Base-by-base conservation (phyloP, 2,888 invertebrate genomes). In the Spilarctia lutea region DNA sequence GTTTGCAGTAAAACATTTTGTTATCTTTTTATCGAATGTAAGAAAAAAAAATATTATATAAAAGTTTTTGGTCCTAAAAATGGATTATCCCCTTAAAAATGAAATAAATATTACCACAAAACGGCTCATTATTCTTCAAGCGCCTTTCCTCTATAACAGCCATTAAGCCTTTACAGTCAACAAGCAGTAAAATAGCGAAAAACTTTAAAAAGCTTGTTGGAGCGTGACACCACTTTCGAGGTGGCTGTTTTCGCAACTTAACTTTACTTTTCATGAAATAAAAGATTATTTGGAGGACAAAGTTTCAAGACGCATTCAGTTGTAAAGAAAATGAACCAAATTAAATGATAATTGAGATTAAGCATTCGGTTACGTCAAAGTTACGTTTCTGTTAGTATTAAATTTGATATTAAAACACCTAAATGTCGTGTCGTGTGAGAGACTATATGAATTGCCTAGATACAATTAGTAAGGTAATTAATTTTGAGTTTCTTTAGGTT, bases 161-260 rank as follows among this genome's bases (percentile, higher is more conserved):
- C 48, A 33, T 74, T 52, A 70, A 70, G 65, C 65, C 45, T 68
- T 60, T 63, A 42, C 7, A 68, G 63, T 48, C 65, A 73, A 69
- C 73, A 65, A 45, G 52, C 74, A 70, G 56, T 48, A 56, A 74
- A 63, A 74, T 68, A 73, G 67, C 68, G 67, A 39, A 65, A 52
- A 73, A 69, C 69, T 69, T 65, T 30, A 42, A 65, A 65, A 74
- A 65, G 39, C 70, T 66, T 70, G 69, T 70, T 69, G 56, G 30
- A 65, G 65, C 70, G 52, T 68, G 52, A 65, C 74, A 48, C 60
- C 73, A 67, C 73, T 65, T 65, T 33, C 24, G 24, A 18, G 42
- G 30, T 56, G 30, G 7, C 30, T 8, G 24, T 35, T 65, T 27
- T 18, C 56, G 30, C 30, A 30, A 60, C 56, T 48, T 65, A 39